Base-by-base conservation (phyloP, 1,140 invertebrate genomes). In the Patella vulgata region DNA sequence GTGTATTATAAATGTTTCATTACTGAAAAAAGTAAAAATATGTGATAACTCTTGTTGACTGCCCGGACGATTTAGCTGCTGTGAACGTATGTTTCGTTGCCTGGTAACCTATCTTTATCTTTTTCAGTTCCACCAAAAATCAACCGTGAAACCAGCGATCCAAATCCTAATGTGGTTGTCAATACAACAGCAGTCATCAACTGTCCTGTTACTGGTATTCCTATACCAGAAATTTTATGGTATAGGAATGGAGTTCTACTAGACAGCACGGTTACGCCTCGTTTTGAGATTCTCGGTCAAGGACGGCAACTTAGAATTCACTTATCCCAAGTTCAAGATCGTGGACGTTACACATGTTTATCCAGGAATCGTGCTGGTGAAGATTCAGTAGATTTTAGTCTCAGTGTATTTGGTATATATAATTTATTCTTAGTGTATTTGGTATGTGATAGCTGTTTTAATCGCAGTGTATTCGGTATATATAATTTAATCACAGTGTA, bases 151-250 rank as follows among this genome's bases (percentile, higher is more conserved):
- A 70, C 70, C 2, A 60, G 80, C 0, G 62, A 74, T 43, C 23
- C 66, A 12, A 77, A 81, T 19, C 75, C 82, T 0, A 74, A 77
- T 5, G 83, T 87, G 3, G 78, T 85, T 19, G 60, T 83, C 2
- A 83, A 85, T 59, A 74, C 74, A 30, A 76, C 83, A 8, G 61
- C 84, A 2, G 68, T 77, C 5, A 61, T 88, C 5, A 81, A 82
- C 43, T 88, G 87, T 60, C 78, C 78, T 12, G 85, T 84, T 6
- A 73, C 70, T 42, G 86, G 86, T 8, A 82, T 83, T 58, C 87
- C 87, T 6, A 59, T 56, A 19, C 86, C 87, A 31, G 71, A 75
- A 9, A 82, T 88, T 42, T 71, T 68, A 2, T 88, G 87, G 87
- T 70, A 63, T 44, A 39, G 59, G 9, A 70, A 70, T 31, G 61